Percentiles rank a stretch among this genome's conserved stretches.
phyloP scores from a whole-genome alignment of 2,113 vertebrate genomes.

The Propithecus coquereli region DNA sequence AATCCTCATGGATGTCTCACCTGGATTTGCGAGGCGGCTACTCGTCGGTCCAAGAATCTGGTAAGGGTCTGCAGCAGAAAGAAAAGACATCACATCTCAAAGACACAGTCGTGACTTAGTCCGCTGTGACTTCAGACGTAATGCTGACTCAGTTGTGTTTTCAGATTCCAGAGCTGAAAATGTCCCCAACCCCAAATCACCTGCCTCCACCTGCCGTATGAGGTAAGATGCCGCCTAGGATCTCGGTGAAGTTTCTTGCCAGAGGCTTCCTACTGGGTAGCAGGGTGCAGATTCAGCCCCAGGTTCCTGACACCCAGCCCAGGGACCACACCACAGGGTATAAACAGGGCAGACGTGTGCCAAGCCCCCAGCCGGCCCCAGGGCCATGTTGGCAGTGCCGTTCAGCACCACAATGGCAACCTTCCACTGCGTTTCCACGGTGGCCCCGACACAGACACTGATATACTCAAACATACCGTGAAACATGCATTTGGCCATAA shows the following conservation, averaged over 20 bases:
- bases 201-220: background rate
- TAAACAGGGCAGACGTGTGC: fast-evolving
- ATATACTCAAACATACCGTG: background rate
- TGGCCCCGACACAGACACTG: background rate
- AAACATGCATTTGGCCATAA: background rate
- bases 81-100: background rate
- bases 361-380: fast-evolving
- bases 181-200: background rate
- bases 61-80: slow-evolving; percentile 89
- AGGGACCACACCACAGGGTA: no score
- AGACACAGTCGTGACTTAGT: fast-evolving
- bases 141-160: background rate
- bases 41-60: slow-evolving; percentile 97
- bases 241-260: background rate
- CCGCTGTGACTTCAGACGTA: fast-evolving
- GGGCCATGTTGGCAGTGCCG: fast-evolving
- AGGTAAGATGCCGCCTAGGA: background rate
- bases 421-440: fast-evolving
- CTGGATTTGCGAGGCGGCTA: slow-evolving; percentile 98
- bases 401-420: fast-evolving
- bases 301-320: background rate
- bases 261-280: background rate
- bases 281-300: background rate
- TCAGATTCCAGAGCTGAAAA: background rate
- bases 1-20: slow-evolving; percentile 80